Conservation (phyloP, 2,113 vertebrate species). For the Serilophus lunatus region DNA sequence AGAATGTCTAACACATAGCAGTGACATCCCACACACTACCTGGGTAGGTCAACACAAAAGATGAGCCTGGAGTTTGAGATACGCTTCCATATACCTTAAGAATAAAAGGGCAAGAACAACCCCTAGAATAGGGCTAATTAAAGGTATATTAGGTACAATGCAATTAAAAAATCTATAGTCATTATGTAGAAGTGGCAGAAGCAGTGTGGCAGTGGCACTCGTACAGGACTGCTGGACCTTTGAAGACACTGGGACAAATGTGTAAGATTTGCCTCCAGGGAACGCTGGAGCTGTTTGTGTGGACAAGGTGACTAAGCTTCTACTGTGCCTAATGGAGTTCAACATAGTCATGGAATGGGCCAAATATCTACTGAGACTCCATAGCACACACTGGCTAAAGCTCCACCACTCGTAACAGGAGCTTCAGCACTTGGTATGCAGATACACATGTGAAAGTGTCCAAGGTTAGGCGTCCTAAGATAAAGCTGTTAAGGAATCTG, state of each 20-base stretch:
- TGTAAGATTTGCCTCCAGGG: background rate
- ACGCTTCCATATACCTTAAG: background rate
- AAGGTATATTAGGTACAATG: background rate
- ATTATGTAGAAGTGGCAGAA: background rate
- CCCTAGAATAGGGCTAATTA: background rate
- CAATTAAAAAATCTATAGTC: background rate
- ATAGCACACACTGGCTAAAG: background rate
- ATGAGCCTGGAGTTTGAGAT: background rate
- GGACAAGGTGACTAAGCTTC: background rate
- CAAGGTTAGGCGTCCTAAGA: background rate
- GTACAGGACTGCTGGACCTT: background rate
- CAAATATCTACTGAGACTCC: background rate
- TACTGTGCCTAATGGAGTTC: background rate
- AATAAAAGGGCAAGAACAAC: background rate
- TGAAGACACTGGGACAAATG: background rate
- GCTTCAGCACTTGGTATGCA: background rate
- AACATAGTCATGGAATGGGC: fast-evolving
- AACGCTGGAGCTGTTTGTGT: background rate
- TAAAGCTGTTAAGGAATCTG: background rate
- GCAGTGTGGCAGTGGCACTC: background rate
- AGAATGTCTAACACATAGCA: background rate
- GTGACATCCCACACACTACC: background rate
- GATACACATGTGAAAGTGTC: background rate
- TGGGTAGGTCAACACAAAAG: background rate
- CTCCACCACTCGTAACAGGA: background rate